Conservation (phyloP, 2,797 vertebrate genomes). For the Atherinosoma microstoma region DNA sequence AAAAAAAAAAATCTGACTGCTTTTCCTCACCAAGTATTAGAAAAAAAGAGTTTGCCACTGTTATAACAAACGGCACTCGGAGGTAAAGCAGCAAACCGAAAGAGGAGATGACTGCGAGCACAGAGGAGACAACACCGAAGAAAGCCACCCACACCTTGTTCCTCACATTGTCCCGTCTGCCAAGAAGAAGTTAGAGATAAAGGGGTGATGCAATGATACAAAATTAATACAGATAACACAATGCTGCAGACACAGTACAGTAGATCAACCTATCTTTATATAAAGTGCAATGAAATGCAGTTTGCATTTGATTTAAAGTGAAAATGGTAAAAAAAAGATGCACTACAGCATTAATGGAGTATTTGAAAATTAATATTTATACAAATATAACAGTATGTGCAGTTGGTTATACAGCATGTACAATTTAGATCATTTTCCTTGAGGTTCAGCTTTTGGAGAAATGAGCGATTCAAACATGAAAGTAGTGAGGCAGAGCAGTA, state of each 20-base stretch:
- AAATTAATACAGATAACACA: not conserved
- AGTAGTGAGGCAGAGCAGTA: not conserved
- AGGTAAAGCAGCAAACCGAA: constrained; percentile 86
- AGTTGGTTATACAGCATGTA: not conserved
- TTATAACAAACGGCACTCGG: constrained; percentile 84
- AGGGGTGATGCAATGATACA: not conserved
- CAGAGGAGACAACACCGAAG: constrained; percentile 82
- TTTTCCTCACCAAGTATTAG: constrained; percentile 87
- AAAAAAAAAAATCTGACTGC: not conserved
- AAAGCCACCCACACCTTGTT: constrained; percentile 86
- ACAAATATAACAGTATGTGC: not conserved
- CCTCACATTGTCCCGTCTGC: constrained; percentile 82
- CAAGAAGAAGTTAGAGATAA: not conserved
- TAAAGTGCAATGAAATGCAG: not conserved
- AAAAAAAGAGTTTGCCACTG: constrained; percentile 85
- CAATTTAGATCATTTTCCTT: too few species aligned
- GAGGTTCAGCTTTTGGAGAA: not conserved
- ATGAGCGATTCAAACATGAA: constrained; percentile 4
- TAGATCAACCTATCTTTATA: not conserved
- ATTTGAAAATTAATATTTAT: not conserved
- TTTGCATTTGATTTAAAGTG: not conserved
- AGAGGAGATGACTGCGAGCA: constrained; percentile 85
- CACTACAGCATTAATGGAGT: not conserved
- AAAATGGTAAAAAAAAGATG: not conserved
- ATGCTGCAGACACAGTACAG: not conserved